phyloP scores from a whole-genome alignment of 1,140 invertebrate species.

The Scaptomyza montana region DNA sequence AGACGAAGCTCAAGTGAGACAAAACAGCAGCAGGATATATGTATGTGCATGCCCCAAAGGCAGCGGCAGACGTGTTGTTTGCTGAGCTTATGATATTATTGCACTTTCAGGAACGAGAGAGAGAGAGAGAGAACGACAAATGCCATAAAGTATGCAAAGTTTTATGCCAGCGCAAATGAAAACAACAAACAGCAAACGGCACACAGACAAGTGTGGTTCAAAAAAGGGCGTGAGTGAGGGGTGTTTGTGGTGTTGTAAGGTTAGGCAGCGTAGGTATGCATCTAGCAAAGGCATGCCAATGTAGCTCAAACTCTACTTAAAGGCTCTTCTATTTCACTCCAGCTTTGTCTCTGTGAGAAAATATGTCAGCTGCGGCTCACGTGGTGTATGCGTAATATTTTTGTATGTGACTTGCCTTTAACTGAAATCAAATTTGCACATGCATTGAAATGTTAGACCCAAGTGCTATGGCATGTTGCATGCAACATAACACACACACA shows the following conservation, averaged over 20 bases:
- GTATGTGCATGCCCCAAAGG: slow-evolving; percentile 21
- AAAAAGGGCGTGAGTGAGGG: neutral
- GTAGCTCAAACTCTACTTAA: slow-evolving; percentile 28
- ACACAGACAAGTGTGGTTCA: slow-evolving; percentile 11
- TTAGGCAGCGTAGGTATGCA: slow-evolving; percentile 49
- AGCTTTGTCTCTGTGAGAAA: slow-evolving; percentile 39
- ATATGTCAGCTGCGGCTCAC: slow-evolving; percentile 69
- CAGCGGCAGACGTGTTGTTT: slow-evolving; percentile 53
- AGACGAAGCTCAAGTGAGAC: slow-evolving; percentile 41
- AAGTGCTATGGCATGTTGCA: slow-evolving; percentile 58
- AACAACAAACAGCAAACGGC: slow-evolving; percentile 61
- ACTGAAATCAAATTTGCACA: slow-evolving; percentile 78
- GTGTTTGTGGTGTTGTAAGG: slow-evolving; percentile 3
- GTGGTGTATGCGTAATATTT: slow-evolving; percentile 71
- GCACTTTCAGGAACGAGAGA: slow-evolving; percentile 55
- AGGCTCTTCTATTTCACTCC: too few relatives aligned
- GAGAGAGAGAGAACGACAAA: slow-evolving; percentile 5
- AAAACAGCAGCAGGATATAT: slow-evolving; percentile 25
- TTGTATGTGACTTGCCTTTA: slow-evolving; percentile 36
- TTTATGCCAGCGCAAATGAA: slow-evolving; percentile 77
- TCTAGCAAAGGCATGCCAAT: slow-evolving; percentile 62
- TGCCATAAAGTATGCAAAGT: slow-evolving; percentile 80
- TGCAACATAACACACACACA: neutral
- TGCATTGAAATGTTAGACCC: slow-evolving; percentile 78
- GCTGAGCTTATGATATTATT: slow-evolving; percentile 75